Base-by-base conservation (phyloP, 2,888 invertebrate species). In the Stenodera caucasica region DNA sequence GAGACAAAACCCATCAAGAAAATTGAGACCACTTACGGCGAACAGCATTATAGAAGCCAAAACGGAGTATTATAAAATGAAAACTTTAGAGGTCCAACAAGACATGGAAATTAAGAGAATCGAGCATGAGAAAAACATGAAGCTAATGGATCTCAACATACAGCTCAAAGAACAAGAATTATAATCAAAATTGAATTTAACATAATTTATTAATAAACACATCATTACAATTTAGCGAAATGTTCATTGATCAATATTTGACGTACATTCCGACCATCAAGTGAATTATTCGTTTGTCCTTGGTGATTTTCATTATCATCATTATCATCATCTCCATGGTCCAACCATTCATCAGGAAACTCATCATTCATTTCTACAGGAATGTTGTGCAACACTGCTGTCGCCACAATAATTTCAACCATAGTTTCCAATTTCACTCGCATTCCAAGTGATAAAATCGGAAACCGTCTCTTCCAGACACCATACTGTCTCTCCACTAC, bases 391-490 rank as follows among this genome's bases (percentile, higher is more conserved):
- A 58, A 14, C 11, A 58, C 15, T 3, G 54, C 58, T 2, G 54
- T 55, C 14, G 58, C 58, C 11, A 55, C 55, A 21, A 58, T 49
- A 12, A 58, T 15, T 32, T 32, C 11, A 4, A 21, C 21, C 51
- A 30, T 8, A 32, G 3, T 29, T 29, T 23, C 50, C 18, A 23
- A n/a, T n/a, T 57, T 8, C 11, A 57, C n/a, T 23, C 55, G 37
- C 14, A 55, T 30, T 18, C 58, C 54, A 21, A 18, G 37, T 2
- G 32, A 33, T 14, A 59, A 40, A 21, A 59, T 59, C 2, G 59
- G 55, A 55, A 55, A 59, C 7, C 59, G 49, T 21, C 67, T 61
- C 61, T 73, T 73, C 70, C 70, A 69, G 21, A 74, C 66, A 33
- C 72, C 75, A 53, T 71, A 70, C 29, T 60, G 61, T 49, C 57